Conservation (phyloP, 2,888 invertebrate genomes). For the Sycophila texana region DNA sequence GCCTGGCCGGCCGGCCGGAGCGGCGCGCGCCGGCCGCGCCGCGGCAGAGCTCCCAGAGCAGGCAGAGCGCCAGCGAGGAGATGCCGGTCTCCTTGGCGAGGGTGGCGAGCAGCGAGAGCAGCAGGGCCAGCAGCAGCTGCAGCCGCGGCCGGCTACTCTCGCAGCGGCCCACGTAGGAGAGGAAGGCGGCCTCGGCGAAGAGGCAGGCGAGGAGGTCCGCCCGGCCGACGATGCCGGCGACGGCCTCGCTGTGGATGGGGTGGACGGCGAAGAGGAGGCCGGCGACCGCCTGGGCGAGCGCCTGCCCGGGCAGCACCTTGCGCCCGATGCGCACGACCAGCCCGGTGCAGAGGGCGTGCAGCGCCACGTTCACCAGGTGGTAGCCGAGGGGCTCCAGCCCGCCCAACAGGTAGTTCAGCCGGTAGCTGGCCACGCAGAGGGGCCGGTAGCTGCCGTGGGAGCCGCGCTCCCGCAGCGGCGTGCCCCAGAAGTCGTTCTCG, state of each 20-base stretch:
- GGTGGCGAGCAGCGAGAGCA: constrained; percentile 86
- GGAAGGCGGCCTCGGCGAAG: constrained; percentile 91
- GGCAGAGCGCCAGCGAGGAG: constrained; percentile 93
- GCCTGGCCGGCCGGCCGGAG: constrained; percentile 68
- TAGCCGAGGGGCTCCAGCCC: constrained; percentile 89
- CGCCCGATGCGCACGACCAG: constrained; percentile 88
- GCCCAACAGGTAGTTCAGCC: constrained; percentile 87
- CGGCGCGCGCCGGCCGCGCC: constrained; percentile 69
- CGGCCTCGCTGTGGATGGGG: constrained; percentile 97
- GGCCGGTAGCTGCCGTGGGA: constrained; percentile 98
- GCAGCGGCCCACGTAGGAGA: constrained; percentile 88
- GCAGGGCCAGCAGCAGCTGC: constrained; percentile 70
- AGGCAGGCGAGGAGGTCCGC: constrained; percentile 95
- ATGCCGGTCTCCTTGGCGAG: constrained; percentile 97
- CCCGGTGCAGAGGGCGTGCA: constrained; percentile 90
- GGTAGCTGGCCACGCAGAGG: constrained; percentile 91
- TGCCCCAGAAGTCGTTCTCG: constrained; percentile 98
- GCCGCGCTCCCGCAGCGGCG: constrained; percentile 92
- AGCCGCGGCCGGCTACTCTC: constrained; percentile 69
- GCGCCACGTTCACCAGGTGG: constrained; percentile 89
- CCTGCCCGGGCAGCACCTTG: constrained; percentile 81
- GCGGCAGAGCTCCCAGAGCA: constrained; percentile 86
- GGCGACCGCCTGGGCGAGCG: constrained; percentile 84
- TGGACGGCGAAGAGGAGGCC: constrained; percentile 95
- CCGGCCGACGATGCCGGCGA: constrained; percentile 95